These are phyloP conservation scores for Lasioglossum marginatum DNA, from an alignment of 2,888 invertebrate genomes.

Conservation along the genomic window DNA sequence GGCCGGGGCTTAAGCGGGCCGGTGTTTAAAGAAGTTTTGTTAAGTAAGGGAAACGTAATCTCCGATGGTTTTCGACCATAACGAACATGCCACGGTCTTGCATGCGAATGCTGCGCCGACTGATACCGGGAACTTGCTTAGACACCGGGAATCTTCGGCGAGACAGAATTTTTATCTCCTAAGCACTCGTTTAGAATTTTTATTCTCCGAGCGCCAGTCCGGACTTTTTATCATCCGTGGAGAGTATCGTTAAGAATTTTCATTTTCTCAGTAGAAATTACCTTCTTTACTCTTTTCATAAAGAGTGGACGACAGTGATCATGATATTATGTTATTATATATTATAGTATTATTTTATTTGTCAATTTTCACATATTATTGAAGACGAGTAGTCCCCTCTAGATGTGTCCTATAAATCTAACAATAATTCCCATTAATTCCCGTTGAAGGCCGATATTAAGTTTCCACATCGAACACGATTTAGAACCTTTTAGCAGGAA, in stretches of 20 bases:
- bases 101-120: constrained; percentile 20
- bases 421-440: background rate
- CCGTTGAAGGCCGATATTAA: background rate
- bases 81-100: constrained; percentile 18
- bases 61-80: constrained; percentile 15
- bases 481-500: background rate
- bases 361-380: background rate
- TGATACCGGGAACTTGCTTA: background rate
- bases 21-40: constrained; percentile 46
- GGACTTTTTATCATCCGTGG: background rate
- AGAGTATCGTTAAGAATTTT: background rate
- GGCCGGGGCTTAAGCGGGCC: constrained; percentile 28
- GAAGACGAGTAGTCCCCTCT: background rate
- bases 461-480: background rate
- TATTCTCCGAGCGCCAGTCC: background rate
- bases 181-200: background rate
- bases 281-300: background rate
- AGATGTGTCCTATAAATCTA: background rate
- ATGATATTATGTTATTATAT: too few relatives aligned
- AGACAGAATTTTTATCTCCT: background rate
- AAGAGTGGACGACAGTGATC: background rate
- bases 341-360: background rate
- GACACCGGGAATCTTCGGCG: background rate
- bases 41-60: constrained; percentile 47
- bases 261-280: background rate